Evolutionary conservation across 1,140 invertebrate genomes (phyloP), one percentile per base, ranked within the genome.

Genomic region (Neuroterus valhalla): DNA sequence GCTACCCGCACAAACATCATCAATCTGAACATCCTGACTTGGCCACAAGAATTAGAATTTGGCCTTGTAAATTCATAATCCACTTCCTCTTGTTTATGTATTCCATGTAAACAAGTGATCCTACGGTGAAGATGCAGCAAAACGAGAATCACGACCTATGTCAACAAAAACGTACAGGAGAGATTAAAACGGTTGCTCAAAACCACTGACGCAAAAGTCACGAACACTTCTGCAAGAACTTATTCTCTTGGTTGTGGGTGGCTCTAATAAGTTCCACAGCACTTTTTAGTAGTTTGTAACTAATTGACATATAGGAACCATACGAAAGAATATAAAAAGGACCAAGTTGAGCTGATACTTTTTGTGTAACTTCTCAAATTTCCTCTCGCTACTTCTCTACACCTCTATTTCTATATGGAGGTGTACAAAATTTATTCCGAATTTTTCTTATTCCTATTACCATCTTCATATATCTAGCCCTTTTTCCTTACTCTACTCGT

Each of bases 131-230:
- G 21, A 55, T 55, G 17, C 50, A 11, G 19, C 19, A 62, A 62
- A 26, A 23, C 52, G 19, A 2, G 15, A 55, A 14, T 55, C 17
- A 23, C 50, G 14, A 62, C 12, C 11, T 62, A 21, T 21, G n/a
- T 21, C n/a, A 50, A 50, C 19, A 17, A 5, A 50, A 8, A 8
- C 5, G 17, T 19, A 17, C 15, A 50, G 0, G 19, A 21, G 19
- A n/a, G 19, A 2, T 10, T 10, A 23, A 62, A 12, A 10, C 4
- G 5, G 11, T 26, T 11, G 11, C 12, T 62, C 6, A 62, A 12
- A 14, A 26, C 26, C 52, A 26, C 14, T 12, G 23, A 62, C 31
- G 52, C 52, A 62, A 62, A 62, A 62, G 52, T 62, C 52, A 62
- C 52, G 52, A 26, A 31, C 52, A 19, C 12, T 52, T 50, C 17